These are phyloP conservation scores for Globodera rostochiensis DNA, from an alignment of 1,140 invertebrate genomes.

Conservation along the genomic window DNA sequence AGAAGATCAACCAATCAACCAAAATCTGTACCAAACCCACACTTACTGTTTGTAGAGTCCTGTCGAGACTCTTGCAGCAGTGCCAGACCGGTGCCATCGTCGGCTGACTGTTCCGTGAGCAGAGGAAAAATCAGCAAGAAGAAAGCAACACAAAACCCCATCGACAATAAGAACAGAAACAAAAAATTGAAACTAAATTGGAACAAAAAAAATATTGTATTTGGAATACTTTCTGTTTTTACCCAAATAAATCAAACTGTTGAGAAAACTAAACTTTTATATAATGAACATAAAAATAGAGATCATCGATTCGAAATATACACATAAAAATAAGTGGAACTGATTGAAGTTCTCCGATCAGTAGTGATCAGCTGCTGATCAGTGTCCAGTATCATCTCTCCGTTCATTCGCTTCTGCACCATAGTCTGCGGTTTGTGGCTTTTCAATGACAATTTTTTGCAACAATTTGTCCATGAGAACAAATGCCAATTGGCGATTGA, in stretches of 20 bases:
- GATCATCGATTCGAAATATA: not conserved
- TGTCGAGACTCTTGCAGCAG: not conserved
- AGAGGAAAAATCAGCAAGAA: not conserved
- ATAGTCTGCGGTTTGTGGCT: not conserved
- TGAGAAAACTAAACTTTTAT: not conserved
- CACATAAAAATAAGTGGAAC: not conserved
- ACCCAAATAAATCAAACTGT: not conserved
- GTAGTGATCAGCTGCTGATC: not conserved
- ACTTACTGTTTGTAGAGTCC: not conserved
- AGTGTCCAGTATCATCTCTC: not conserved
- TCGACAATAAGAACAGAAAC: not conserved
- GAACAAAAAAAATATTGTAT: not conserved
- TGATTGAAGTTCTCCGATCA: not conserved
- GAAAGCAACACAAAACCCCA: not conserved
- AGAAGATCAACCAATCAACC: not conserved
- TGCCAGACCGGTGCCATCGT: not conserved
- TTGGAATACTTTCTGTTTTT: not conserved
- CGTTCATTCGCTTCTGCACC: not conserved
- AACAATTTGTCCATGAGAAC: constrained; percentile 34
- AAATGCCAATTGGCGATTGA: constrained; percentile 40
- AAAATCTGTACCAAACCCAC: not conserved
- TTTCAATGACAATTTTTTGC: constrained; percentile 20
- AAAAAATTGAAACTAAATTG: not conserved
- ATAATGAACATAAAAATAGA: not conserved
- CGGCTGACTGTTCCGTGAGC: not conserved